A percentile compares a stretch with the other conserved stretches of the same genome.
These are phyloP conservation scores for Drosophila niveifrons DNA, from an alignment of 2,888 invertebrate species.

Conservation along the genomic window DNA sequence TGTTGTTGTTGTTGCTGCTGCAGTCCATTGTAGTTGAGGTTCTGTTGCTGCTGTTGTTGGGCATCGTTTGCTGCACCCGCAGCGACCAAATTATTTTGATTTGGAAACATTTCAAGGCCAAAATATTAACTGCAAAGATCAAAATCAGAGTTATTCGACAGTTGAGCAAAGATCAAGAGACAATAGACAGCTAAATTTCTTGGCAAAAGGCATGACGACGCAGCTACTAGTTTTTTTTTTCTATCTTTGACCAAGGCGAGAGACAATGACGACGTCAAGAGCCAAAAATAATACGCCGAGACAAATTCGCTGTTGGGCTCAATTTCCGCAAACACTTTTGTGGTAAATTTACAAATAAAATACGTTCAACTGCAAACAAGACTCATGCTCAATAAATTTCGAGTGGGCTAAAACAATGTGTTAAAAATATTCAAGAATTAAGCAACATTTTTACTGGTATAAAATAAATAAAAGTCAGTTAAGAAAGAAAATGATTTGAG, in stretches of 20 bases:
- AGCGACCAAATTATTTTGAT: constrained; percentile 76
- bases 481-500: too few species aligned
- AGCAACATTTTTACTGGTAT: too few species aligned
- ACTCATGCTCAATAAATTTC: background rate
- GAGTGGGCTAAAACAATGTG: background rate
- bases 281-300: constrained; percentile 64
- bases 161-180: constrained; percentile 18
- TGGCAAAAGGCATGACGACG: constrained; percentile 53
- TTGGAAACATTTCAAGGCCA: constrained; percentile 84
- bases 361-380: background rate
- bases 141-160: constrained; percentile 9
- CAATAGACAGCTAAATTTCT: constrained; percentile 36
- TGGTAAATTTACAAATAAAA: background rate
- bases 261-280: constrained; percentile 45
- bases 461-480: too few species aligned
- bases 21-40: constrained; percentile 77
- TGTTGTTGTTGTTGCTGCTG: constrained; percentile 75
- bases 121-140: constrained; percentile 88
- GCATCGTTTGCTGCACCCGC: constrained; percentile 62
- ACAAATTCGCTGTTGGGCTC: constrained; percentile 11
- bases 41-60: constrained; percentile 79
- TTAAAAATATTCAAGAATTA: too few species aligned
- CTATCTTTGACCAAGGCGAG: constrained; percentile 14
- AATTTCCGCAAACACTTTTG: constrained; percentile 29
- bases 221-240: background rate